Evolutionary conservation across 2,113 vertebrate species (phyloP).

Genomic region (Misgurnus anguillicaudatus): DNA sequence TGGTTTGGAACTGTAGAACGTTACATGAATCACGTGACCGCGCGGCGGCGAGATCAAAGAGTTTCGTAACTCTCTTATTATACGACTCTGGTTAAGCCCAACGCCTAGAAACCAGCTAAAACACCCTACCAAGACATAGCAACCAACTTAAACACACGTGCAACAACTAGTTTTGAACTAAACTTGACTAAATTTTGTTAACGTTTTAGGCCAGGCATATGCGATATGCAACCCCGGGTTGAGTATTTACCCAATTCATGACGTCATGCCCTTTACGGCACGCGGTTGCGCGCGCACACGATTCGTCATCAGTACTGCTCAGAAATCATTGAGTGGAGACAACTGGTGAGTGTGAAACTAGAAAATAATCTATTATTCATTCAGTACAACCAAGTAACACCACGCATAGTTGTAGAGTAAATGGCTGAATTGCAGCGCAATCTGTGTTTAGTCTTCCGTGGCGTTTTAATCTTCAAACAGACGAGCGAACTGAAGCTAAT

Average conservation of each 20-base stretch:
- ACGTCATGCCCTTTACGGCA: neutral
- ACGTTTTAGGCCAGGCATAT: too few species aligned
- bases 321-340: neutral
- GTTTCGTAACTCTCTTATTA: too few species aligned
- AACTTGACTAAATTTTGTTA: too few species aligned
- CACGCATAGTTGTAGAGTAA: neutral
- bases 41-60: too few species aligned
- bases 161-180: too few species aligned
- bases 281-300: neutral
- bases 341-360: constrained; percentile 12
- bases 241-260: neutral
- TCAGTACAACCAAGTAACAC: neutral
- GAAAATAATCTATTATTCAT: neutral
- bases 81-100: too few species aligned
- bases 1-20: too few species aligned
- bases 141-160: too few species aligned
- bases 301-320: neutral
- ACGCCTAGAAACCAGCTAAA: too few species aligned
- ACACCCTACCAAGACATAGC: too few species aligned
- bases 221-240: too few species aligned
- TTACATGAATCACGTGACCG: too few species aligned
- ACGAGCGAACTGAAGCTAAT: constrained; percentile 19
- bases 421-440: neutral
- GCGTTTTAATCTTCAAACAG: neutral
- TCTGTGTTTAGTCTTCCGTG: neutral